Percentiles rank a stretch among this genome's conserved stretches.
Conservation (phyloP, 2,113 vertebrate genomes). For the Leucosticte australis region DNA sequence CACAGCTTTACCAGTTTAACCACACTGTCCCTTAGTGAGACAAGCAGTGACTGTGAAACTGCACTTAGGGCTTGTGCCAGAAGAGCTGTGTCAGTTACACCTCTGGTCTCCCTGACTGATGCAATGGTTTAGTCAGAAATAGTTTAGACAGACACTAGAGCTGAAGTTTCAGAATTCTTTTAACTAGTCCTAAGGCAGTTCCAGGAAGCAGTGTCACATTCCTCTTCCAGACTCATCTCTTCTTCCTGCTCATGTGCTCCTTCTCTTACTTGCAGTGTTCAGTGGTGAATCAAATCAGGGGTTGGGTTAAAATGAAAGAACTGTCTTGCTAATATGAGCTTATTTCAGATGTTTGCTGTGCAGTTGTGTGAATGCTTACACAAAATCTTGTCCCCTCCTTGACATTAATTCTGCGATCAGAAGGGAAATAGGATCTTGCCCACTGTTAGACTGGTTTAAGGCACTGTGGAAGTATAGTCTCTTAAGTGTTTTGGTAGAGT, state of each 20-base stretch:
- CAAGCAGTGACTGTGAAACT: neutral
- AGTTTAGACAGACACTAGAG: neutral
- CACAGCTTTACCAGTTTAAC: neutral
- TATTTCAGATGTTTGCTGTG: neutral
- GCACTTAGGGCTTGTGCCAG: neutral
- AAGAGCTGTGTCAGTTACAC: neutral
- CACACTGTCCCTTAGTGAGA: accelerated
- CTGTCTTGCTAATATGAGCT: neutral
- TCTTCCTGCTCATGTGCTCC: neutral
- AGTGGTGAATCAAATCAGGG: neutral
- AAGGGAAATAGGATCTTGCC: neutral
- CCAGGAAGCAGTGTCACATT: neutral
- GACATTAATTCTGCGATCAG: neutral
- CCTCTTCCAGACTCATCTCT: neutral
- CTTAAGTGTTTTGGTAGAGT: accelerated
- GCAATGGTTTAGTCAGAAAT: neutral
- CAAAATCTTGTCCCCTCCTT: neutral
- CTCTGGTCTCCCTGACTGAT: accelerated
- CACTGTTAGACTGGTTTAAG: neutral
- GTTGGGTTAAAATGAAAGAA: neutral
- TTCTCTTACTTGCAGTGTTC: neutral
- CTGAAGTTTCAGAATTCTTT: neutral
- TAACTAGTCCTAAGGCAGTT: neutral
- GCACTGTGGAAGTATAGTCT: neutral
- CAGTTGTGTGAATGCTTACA: neutral